Base-by-base conservation (phyloP, 2,888 invertebrate species). In the Hydrotaea diabolus region DNA sequence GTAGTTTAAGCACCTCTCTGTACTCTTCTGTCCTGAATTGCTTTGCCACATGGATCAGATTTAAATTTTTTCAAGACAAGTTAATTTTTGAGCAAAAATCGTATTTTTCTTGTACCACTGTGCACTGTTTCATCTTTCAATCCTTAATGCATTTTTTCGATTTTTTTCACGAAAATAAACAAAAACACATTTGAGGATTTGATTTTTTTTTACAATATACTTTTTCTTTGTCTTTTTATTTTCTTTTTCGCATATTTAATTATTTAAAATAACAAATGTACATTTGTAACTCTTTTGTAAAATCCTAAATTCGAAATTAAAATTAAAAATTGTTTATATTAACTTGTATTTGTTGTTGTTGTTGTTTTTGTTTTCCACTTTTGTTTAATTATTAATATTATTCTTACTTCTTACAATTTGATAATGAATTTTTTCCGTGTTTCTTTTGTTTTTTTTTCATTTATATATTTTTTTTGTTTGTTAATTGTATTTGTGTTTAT, bases 211-310 rank as follows among this genome's bases (percentile, higher is more conserved):
- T 84, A 84, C 82, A 85, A 85, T 84, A 82, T 84, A 81, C 21
- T 69, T 84, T 85, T 87, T 84, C 71, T 83, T 86, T 86, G 81
- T 85, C 75, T 76, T 85, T 80, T 82, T 43, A 17, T 75, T 59
- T 39, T 69, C 69, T 77, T 72, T 77, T 69, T 80, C 73, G 72
- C 72, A 76, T 81, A 39, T 76, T 82, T 83, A 79, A 85, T 85
- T 85, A 86, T 87, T 87, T 87, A 87, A 87, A 87, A 87, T 87
- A 87, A 87, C 86, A 87, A 87, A 87, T 87, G 86, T 87, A 87
- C 86, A 87, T 85, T 86, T 85, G 75, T 80, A 83, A 74, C 83
- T 85, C 81, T 80, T 84, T 81, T 84, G 71, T 83, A 85, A 82
- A 83, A 80, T 77, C 77, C 72, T 80, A 83, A 82, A 82, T 82